These are phyloP conservation scores for Poecilus cupreus DNA, from an alignment of 2,888 invertebrate species.

Conservation along the genomic window DNA sequence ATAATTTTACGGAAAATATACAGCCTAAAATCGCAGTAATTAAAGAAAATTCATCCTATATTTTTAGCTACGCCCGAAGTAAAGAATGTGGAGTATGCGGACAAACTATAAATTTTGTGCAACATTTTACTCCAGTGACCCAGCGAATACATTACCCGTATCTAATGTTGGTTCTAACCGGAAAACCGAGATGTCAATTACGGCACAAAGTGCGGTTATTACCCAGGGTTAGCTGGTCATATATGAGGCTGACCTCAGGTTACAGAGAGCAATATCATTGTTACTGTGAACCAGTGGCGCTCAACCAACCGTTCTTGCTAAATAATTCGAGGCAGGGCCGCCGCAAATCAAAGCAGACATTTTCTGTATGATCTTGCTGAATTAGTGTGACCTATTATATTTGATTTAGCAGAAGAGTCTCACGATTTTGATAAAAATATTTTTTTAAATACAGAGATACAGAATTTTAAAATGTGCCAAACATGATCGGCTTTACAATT, in stretches of 20 bases:
- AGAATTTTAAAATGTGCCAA: no score
- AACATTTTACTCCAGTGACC: constrained; percentile 42
- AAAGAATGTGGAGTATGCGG: not conserved
- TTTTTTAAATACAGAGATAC: no score
- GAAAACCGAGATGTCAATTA: constrained; percentile 37
- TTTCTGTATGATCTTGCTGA: no score
- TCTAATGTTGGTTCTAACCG: constrained; percentile 26
- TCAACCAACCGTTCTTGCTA: not conserved
- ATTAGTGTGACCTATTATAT: no score
- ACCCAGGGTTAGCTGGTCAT: not conserved
- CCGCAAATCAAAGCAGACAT: not conserved
- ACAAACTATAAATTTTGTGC: not conserved
- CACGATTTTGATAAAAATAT: no score
- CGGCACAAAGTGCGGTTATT: constrained; percentile 30
- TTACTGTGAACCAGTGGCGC: not conserved
- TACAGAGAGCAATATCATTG: constrained; percentile 15
- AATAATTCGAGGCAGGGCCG: not conserved
- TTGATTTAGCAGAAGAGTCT: no score
- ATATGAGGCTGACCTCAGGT: constrained; percentile 5
- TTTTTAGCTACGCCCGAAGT: no score
- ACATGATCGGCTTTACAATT: no score
- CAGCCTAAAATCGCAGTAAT: no score
- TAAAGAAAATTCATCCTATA: no score
- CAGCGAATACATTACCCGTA: constrained; percentile 18
- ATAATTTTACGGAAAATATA: no score